phyloP scores from a whole-genome alignment of 64 coral and sea anemone genomes.

The Montipora sp. region DNA sequence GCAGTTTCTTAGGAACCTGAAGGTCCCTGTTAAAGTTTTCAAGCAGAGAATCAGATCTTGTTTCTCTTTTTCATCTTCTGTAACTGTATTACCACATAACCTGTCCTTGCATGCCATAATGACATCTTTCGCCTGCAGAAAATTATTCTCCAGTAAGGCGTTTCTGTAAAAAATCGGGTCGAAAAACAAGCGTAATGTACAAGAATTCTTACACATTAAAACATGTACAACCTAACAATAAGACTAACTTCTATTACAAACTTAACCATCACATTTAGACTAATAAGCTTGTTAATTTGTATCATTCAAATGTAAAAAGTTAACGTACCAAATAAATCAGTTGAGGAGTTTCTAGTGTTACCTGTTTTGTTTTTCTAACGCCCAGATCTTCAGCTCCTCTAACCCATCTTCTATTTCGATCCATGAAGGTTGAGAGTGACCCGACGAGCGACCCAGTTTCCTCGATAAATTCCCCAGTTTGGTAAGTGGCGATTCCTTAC shows the following conservation, averaged over 20 bases:
- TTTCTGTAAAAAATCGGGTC: constrained; percentile 8
- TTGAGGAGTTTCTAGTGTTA: background rate
- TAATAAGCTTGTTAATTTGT: too few relatives aligned
- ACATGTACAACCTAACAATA: too few relatives aligned
- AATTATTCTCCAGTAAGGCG: constrained; percentile 35
- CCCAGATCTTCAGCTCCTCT: constrained; percentile 73
- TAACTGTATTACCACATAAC: background rate
- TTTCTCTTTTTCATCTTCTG: background rate
- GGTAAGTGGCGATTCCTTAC: background rate
- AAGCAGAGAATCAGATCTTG: constrained; percentile 20
- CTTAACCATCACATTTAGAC: too few relatives aligned
- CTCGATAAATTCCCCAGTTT: background rate
- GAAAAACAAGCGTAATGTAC: too few relatives aligned
- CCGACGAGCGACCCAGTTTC: too few relatives aligned
- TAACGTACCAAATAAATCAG: background rate
- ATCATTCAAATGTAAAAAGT: background rate
- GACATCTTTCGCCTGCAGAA: constrained; percentile 49
- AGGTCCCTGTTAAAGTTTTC: constrained; percentile 58
- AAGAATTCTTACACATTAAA: too few relatives aligned
- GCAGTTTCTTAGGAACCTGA: constrained; percentile 83
- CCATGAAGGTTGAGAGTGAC: constrained; percentile 2
- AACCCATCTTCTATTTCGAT: constrained; percentile 8
- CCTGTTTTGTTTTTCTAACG: constrained; percentile 54
- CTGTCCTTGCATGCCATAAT: background rate
- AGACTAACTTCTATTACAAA: too few relatives aligned